phyloP scores from a whole-genome alignment of 92 coral and sea anemone genomes.

The Paramuricea clavata region DNA sequence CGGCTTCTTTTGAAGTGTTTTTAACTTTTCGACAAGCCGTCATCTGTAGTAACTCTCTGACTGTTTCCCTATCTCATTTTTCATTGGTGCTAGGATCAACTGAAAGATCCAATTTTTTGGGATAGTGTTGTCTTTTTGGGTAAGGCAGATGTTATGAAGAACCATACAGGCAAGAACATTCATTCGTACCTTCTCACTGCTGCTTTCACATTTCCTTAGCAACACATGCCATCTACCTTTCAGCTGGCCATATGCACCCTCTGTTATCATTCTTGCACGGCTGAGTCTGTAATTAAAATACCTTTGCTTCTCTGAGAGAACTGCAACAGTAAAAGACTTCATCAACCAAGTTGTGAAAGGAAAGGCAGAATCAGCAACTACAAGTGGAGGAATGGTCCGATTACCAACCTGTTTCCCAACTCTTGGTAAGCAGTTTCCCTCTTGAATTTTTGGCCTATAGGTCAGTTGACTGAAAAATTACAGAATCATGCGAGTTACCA shows the following conservation, averaged over 20 bases:
- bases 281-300: constrained; percentile 42
- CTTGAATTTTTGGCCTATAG: constrained; percentile 38
- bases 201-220: constrained; percentile 78
- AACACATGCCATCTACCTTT: constrained; percentile 72
- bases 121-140: constrained; percentile 56
- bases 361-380: constrained; percentile 51
- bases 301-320: constrained; percentile 48
- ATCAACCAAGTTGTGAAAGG: constrained; percentile 45
- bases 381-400: constrained; percentile 13
- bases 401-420: constrained; percentile 25
- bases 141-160: constrained; percentile 68
- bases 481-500: constrained; percentile 74
- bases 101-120: constrained; percentile 62
- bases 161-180: constrained; percentile 66
- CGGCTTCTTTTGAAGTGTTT: constrained; percentile 65
- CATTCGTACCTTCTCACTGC: constrained; percentile 54
- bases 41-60: constrained; percentile 66
- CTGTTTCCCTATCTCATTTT: constrained; percentile 63
- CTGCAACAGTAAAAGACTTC: constrained; percentile 64
- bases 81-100: constrained; percentile 59
- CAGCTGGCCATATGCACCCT: constrained; percentile 72
- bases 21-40: constrained; percentile 57
- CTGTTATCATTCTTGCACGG: constrained; percentile 47
- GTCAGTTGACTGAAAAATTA: constrained; percentile 71
- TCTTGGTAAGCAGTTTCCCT: constrained; percentile 41